These are phyloP conservation scores for Hypsopygia costalis DNA, from an alignment of 2,888 invertebrate species.

Conservation along the genomic window DNA sequence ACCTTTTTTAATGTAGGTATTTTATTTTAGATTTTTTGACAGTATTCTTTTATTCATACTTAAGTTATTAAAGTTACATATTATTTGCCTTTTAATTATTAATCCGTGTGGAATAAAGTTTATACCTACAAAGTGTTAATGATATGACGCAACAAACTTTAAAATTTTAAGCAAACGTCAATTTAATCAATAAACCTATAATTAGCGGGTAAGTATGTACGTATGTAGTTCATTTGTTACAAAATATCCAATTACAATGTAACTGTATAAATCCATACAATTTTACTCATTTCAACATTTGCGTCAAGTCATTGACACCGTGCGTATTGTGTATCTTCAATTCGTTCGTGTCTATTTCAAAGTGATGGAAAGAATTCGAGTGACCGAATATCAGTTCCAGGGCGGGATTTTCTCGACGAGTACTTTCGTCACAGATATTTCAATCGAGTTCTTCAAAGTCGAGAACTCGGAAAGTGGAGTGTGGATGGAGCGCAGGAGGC, in stretches of 20 bases:
- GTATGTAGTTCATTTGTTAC: too few species aligned
- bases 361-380: slow-evolving; percentile 1
- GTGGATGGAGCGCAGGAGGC: slow-evolving; percentile 40
- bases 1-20: slow-evolving; percentile 14
- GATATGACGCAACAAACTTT: not conserved
- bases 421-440: slow-evolving; percentile 19
- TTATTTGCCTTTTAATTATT: too few species aligned
- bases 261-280: too few species aligned
- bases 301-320: not conserved
- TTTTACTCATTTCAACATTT: not conserved
- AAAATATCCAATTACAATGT: too few species aligned
- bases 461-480: slow-evolving; percentile 57
- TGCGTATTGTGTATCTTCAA: not conserved
- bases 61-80: too few species aligned
- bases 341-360: not conserved
- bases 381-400: slow-evolving; percentile 2
- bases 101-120: too few species aligned
- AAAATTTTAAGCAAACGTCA: not conserved
- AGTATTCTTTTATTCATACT: too few species aligned
- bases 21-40: not conserved
- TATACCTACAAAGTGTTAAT: not conserved
- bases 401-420: not conserved
- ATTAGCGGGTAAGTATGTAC: too few species aligned
- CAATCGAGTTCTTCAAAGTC: slow-evolving; percentile 68
- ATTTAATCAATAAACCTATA: too few species aligned